Evolutionary conservation across 1,140 invertebrate species (phyloP).

Genomic region (Agrilus planipennis): DNA sequence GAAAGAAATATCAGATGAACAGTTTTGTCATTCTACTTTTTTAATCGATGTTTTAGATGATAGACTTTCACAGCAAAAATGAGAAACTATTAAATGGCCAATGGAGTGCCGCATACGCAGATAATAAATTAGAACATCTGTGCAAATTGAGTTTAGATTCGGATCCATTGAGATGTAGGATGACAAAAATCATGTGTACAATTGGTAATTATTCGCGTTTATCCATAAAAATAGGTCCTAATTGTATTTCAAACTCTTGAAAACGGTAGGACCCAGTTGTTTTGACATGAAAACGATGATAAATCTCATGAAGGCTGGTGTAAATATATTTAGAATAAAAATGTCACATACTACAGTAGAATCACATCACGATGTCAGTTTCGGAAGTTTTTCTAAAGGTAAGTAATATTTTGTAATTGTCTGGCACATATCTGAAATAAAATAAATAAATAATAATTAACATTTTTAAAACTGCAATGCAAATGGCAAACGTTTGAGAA

Average conservation of each 20-base stretch:
- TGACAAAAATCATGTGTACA: conserved; percentile 24
- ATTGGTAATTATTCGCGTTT: conserved; percentile 12
- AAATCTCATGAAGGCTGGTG: conserved; percentile 66
- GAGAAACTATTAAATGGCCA: conserved; percentile 24
- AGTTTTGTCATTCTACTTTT: not conserved
- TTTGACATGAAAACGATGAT: conserved; percentile 37
- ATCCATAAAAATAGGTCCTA: conserved; percentile 12
- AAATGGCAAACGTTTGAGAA: no score
- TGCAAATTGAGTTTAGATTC: conserved; percentile 22
- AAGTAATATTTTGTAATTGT: conserved; percentile 88
- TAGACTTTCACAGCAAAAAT: conserved; percentile 26
- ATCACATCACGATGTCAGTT: conserved; percentile 23
- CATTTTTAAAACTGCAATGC: no score
- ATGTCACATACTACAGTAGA: conserved; percentile 63
- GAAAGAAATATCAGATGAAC: not conserved
- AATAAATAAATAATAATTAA: no score
- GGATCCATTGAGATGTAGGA: conserved; percentile 13
- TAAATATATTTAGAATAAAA: conserved; percentile 71
- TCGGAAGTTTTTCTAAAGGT: no score
- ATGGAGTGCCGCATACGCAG: conserved; percentile 23
- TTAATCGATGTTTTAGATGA: conserved; percentile 23
- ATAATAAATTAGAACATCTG: conserved; percentile 20
- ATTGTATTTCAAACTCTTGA: conserved; percentile 4
- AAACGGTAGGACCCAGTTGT: conserved; percentile 1
- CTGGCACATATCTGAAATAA: conserved; percentile 74